Conservation (phyloP, 2,888 invertebrate species). For the Hirudinaria manillensis region DNA sequence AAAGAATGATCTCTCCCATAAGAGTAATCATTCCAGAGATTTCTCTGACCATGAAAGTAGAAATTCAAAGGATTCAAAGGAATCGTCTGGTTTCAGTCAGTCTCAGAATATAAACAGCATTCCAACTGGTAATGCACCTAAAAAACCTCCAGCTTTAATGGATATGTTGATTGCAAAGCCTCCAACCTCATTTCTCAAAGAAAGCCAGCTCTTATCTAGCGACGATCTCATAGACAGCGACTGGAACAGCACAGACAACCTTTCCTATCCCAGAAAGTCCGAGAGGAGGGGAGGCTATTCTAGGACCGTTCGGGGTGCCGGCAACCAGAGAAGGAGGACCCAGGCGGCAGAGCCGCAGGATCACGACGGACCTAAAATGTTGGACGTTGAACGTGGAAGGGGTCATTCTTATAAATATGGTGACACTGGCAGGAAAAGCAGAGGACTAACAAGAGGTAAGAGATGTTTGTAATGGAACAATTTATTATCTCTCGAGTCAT, state of each 20-base stretch:
- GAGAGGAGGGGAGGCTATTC: conserved; percentile 9
- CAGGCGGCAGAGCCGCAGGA: not conserved
- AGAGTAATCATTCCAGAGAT: not conserved
- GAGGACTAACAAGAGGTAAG: not conserved
- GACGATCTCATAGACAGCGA: conserved; percentile 21
- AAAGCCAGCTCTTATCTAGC: conserved; percentile 22
- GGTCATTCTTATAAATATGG: not conserved
- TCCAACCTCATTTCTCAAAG: conserved; percentile 11
- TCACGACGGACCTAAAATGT: not conserved
- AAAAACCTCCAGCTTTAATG: conserved; percentile 23
- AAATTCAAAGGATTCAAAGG: not conserved
- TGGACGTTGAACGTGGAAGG: not conserved
- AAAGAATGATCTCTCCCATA: not conserved
- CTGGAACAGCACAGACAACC: conserved; percentile 11
- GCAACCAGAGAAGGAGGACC: conserved; percentile 3
- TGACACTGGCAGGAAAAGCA: conserved; percentile 2
- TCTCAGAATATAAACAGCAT: not conserved
- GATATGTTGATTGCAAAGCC: conserved; percentile 25
- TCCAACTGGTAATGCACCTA: not conserved
- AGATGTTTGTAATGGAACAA: no score
- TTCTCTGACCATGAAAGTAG: conserved; percentile 1
- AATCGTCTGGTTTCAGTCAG: not conserved
- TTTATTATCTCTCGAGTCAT: no score
- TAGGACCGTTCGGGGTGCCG: not conserved
- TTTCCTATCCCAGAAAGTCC: not conserved